Conservation (phyloP, 2,113 vertebrate species). For the Dromiciops gliroides region DNA sequence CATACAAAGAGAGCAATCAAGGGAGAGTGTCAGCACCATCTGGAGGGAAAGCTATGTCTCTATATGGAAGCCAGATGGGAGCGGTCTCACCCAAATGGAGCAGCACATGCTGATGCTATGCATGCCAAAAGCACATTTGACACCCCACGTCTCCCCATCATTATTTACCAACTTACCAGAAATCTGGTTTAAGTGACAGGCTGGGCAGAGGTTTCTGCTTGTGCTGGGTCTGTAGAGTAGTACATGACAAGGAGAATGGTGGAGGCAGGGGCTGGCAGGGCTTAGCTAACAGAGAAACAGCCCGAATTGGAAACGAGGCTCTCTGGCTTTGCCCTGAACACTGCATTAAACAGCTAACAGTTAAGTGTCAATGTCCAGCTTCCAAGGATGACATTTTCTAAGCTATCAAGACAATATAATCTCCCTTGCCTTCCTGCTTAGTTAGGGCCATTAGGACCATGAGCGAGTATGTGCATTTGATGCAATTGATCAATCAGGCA, state of each 20-base stretch:
- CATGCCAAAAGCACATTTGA: background rate
- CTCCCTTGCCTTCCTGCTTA: background rate
- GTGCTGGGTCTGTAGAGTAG: background rate
- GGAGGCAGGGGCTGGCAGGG: background rate
- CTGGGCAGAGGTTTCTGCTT: background rate
- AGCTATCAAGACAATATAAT: background rate
- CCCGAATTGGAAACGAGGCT: background rate
- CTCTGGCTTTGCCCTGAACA: background rate
- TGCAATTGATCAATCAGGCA: background rate
- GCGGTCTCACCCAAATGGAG: background rate
- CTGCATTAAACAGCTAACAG: background rate
- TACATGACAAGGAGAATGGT: too few relatives aligned
- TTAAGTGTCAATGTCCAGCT: background rate
- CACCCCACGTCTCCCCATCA: background rate
- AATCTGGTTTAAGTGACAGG: background rate
- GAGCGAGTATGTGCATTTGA: background rate
- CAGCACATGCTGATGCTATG: background rate
- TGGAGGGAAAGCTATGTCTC: slow-evolving; percentile 71
- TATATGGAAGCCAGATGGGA: slow-evolving; percentile 64
- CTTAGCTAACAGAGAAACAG: background rate
- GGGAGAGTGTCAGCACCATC: slow-evolving; percentile 72
- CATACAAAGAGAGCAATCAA: slow-evolving; percentile 73
- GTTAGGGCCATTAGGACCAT: background rate
- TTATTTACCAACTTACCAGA: background rate
- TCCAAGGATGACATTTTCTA: background rate